Evolutionary conservation across 2,797 vertebrate genomes (phyloP), one percentile per base, ranked within the genome.

Genomic region (Adelosebastes latens): DNA sequence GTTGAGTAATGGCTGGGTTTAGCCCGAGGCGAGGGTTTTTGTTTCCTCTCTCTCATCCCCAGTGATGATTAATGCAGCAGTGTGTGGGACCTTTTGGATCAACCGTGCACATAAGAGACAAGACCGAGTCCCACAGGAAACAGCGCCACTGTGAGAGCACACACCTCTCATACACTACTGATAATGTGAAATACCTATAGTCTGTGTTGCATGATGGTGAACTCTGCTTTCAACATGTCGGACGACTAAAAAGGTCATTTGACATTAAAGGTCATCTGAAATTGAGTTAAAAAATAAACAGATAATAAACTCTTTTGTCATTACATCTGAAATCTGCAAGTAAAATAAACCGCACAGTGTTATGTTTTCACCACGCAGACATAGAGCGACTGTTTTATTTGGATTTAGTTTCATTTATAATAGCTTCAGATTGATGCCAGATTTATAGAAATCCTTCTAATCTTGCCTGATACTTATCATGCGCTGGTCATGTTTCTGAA

Each of bases 1-100:
- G 91, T 90, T 93, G 94, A 94, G 91, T 92, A 93, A 93, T 85
- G 89, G 87, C 83, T 87, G 87, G 87, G 83, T 82, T 88, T 77
- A 78, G 87, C 92, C 88, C 39, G 79, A 83, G 86, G 89, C 84
- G 27, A 85, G 74, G 85, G 84, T 87, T 93, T 92, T 92, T 90
- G 86, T 92, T 93, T 94, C 90, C 90, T 82, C 83, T 90, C 88
- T 89, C 85, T 92, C 89, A 89, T 94, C 91, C 86, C 80, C 77
- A 75, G 82, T 82, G 89, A 89, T 93, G 93, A 95, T 94, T 94
- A 93, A 94, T 92, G 90, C 59, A n/a, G 53, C 73, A 16, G 80
- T 72, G 81, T 91, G 85, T 84, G 87, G 81, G 89, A 90, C 92
- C 73, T 85, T 91, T 80, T 83, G 84, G 76, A 91, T 92, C 76